These are phyloP conservation scores for Cyrtodaria siliqua DNA, from an alignment of 2,888 invertebrate genomes.

Conservation along the genomic window DNA sequence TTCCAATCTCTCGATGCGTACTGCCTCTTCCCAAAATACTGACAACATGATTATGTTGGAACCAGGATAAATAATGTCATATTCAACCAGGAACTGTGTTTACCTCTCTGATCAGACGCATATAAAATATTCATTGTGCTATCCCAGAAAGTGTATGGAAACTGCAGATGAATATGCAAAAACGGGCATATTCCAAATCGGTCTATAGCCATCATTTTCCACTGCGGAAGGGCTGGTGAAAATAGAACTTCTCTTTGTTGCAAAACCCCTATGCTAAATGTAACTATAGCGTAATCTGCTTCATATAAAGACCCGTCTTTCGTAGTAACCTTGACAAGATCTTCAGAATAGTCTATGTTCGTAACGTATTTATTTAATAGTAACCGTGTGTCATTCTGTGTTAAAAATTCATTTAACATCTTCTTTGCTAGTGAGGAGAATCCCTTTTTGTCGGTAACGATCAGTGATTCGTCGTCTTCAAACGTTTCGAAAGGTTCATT, in stretches of 20 bases:
- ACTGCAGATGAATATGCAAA: constrained; percentile 51
- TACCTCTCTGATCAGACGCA: constrained; percentile 28
- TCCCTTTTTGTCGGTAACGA: constrained; percentile 33
- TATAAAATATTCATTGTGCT: constrained; percentile 34
- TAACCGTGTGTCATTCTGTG: constrained; percentile 27
- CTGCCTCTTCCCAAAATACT: constrained; percentile 37
- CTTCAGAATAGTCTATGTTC: constrained; percentile 25
- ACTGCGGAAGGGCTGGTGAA: constrained; percentile 45
- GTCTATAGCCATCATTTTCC: constrained; percentile 48
- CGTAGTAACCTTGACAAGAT: constrained; percentile 36
- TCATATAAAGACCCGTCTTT: constrained; percentile 24
- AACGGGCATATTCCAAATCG: constrained; percentile 28
- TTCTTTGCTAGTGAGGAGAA: constrained; percentile 26
- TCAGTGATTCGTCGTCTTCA: constrained; percentile 14
- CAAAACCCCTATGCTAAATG: constrained; percentile 62
- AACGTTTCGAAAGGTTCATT: constrained; percentile 32
- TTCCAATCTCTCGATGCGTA: constrained; percentile 24
- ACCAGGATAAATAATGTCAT: constrained; percentile 38
- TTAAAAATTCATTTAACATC: constrained; percentile 2
- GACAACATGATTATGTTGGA: constrained; percentile 48
- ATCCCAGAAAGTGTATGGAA: constrained; percentile 51
- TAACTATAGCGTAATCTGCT: constrained; percentile 51
- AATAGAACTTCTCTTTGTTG: constrained; percentile 46
- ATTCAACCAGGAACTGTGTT: constrained; percentile 42
- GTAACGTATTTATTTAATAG: constrained; percentile 41